Percentiles rank a stretch among this genome's conserved stretches.
phyloP scores from a whole-genome alignment of 2,113 vertebrate genomes.

The Tautogolabrus adspersus region DNA sequence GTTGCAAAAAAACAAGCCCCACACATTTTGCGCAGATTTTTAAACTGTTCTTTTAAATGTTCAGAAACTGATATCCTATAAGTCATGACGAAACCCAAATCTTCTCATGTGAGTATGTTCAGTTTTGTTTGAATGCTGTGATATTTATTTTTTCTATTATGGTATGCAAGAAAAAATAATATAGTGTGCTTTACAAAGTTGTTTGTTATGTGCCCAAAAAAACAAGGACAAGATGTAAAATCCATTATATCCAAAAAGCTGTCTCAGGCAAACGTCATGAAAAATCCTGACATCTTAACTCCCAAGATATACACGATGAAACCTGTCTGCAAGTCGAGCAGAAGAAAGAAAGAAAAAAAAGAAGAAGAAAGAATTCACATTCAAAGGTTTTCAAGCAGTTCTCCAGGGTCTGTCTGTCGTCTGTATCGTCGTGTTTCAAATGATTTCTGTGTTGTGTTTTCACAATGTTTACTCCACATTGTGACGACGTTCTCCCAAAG shows the following conservation, averaged over 20 bases:
- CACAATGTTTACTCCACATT: conserved; percentile 30
- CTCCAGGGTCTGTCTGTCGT: conserved; percentile 46
- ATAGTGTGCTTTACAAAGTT: not conserved
- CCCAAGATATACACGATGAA: conserved; percentile 7
- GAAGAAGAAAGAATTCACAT: conserved; percentile 41
- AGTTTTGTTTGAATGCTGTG: too few relatives aligned
- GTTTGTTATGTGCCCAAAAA: not conserved
- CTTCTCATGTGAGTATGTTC: too few relatives aligned
- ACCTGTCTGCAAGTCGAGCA: conserved; percentile 19
- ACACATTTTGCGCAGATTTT: too few relatives aligned
- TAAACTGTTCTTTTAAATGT: too few relatives aligned
- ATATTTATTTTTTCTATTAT: too few relatives aligned
- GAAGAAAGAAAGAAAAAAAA: not conserved
- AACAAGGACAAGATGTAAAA: conserved; percentile 1
- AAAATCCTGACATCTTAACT: conserved; percentile 28
- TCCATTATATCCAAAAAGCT: conserved; percentile 30
- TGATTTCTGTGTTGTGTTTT: conserved; percentile 31
- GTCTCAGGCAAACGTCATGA: conserved; percentile 24
- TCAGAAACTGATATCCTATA: too few relatives aligned
- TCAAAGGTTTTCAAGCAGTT: conserved; percentile 39
- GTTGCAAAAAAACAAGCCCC: not conserved
- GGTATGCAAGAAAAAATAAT: too few relatives aligned
- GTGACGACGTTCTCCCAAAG: conserved; percentile 1
- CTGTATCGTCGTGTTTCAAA: conserved; percentile 14
- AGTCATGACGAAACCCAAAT: too few relatives aligned